Evolutionary conservation across 2,113 vertebrate genomes (phyloP).

Genomic region (Aegotheles bennettii): DNA sequence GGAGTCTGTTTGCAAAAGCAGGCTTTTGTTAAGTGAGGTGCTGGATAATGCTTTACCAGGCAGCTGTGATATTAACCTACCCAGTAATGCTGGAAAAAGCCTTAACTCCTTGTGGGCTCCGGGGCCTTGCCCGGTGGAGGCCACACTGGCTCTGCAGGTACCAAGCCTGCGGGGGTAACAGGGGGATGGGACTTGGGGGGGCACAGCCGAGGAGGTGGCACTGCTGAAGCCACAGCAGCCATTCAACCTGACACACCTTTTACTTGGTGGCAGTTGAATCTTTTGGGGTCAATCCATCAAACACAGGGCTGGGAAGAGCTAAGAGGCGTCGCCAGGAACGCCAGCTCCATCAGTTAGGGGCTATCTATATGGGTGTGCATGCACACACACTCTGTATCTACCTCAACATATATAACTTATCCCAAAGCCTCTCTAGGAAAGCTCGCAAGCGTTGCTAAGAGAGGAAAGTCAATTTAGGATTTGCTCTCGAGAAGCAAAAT

Average conservation of each 20-base stretch:
- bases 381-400: accelerated
- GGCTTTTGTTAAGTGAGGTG: constrained; percentile 90
- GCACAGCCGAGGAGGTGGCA: neutral
- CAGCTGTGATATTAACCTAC: constrained; percentile 92
- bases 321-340: neutral
- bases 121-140: neutral
- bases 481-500: neutral
- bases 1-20: constrained; percentile 93
- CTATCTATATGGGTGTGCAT: neutral
- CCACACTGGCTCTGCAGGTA: neutral
- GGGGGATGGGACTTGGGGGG: neutral
- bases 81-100: constrained; percentile 69
- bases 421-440: neutral
- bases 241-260: neutral
- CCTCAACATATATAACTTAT: accelerated
- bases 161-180: neutral
- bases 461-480: constrained; percentile 51
- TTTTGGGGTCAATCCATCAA: neutral
- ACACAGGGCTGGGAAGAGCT: neutral
- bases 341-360: neutral
- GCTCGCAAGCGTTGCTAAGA: neutral
- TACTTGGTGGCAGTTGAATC: neutral
- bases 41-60: constrained; percentile 87
- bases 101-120: constrained; percentile 81
- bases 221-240: constrained; percentile 40